These are phyloP conservation scores for Muscicapa striata DNA, from an alignment of 2,797 vertebrate species.

Conservation along the genomic window DNA sequence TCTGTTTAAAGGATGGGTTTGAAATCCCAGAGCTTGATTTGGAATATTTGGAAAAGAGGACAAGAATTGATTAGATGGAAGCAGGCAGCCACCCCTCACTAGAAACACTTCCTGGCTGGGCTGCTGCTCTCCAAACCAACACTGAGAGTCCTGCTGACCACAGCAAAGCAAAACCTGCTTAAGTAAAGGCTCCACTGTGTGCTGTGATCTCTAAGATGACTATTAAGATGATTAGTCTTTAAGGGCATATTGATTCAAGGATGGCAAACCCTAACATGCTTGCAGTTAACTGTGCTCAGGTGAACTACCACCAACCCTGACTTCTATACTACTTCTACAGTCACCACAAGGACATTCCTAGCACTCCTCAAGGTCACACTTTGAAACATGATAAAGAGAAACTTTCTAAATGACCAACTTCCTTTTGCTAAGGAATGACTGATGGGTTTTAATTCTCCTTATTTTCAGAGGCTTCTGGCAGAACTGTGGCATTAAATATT, in stretches of 20 bases:
- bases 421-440: background rate
- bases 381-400: background rate
- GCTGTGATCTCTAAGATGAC: background rate
- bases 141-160: background rate
- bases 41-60: background rate
- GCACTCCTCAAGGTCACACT: background rate
- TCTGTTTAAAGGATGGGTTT: background rate
- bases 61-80: background rate
- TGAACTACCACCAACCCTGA: background rate
- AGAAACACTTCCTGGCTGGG: background rate
- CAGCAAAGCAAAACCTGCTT: background rate
- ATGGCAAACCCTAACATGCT: background rate
- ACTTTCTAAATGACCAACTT: background rate
- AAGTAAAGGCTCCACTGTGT: background rate
- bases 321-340: background rate
- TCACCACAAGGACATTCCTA: background rate
- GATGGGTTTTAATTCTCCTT: background rate
- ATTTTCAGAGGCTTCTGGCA: conserved; percentile 49
- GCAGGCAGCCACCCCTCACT: background rate
- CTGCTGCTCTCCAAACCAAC: background rate
- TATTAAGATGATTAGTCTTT: background rate
- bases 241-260: background rate
- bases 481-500: conserved; percentile 62
- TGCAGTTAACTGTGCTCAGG: background rate
- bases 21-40: background rate